phyloP scores from a whole-genome alignment of 2,113 vertebrate species.

The Asarcornis scutulata region DNA sequence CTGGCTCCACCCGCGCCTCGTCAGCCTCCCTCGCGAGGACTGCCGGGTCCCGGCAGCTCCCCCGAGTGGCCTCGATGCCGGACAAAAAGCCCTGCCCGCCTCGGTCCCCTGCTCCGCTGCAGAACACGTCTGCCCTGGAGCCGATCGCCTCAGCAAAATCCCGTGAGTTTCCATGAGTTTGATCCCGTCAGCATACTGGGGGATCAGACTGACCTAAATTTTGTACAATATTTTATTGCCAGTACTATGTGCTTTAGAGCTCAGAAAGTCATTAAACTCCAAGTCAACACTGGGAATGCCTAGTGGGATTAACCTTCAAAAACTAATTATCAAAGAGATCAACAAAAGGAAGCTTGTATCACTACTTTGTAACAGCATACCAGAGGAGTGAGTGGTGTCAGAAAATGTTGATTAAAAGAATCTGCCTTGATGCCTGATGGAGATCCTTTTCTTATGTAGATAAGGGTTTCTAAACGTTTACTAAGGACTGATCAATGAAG shows the following conservation, averaged over 20 bases:
- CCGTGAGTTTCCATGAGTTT: neutral
- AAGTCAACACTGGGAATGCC: slow-evolving; percentile 24
- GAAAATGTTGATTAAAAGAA: neutral
- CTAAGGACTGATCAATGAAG: neutral
- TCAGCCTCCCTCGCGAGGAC: no score
- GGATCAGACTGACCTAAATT: neutral
- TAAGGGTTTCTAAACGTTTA: neutral
- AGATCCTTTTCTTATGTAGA: neutral
- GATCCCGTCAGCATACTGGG: neutral
- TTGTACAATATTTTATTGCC: slow-evolving; percentile 20
- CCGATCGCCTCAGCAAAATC: no score
- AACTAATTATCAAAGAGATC: slow-evolving; percentile 67
- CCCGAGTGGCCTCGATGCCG: no score
- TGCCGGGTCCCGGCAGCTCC: no score
- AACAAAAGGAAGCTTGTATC: slow-evolving; percentile 28
- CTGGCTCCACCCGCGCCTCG: no score
- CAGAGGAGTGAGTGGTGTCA: neutral
- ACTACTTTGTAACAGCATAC: neutral
- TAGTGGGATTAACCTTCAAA: slow-evolving; percentile 68
- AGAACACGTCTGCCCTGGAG: no score
- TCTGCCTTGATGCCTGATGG: neutral
- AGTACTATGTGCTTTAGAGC: slow-evolving; percentile 16
- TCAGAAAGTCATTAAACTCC: slow-evolving; percentile 50
- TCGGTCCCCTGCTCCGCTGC: no score
- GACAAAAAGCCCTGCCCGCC: no score